phyloP scores from a whole-genome alignment of 2,888 invertebrate species.

The Melanostoma mellinum region DNA sequence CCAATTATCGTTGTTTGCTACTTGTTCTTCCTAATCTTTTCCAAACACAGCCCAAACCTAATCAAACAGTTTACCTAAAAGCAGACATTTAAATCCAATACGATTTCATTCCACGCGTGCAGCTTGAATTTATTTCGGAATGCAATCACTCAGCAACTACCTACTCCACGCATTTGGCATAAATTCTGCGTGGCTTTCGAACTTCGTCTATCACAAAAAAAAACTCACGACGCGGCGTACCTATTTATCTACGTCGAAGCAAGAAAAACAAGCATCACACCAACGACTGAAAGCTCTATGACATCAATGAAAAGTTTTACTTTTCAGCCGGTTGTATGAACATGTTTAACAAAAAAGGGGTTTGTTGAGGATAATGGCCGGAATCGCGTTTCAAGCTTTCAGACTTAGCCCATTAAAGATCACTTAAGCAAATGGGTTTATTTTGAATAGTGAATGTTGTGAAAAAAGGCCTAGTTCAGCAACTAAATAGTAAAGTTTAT shows the following conservation, averaged over 20 bases:
- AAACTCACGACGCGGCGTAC: not conserved
- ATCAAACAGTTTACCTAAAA: not conserved
- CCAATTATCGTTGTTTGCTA: slow-evolving; percentile 52
- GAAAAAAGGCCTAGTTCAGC: not conserved
- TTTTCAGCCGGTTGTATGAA: slow-evolving; percentile 36
- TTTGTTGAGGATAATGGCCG: slow-evolving; percentile 2
- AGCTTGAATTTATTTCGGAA: slow-evolving; percentile 22
- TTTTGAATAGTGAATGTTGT: not conserved
- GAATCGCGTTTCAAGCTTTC: not conserved
- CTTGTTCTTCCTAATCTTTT: slow-evolving; percentile 2
- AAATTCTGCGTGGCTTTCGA: slow-evolving; percentile 49
- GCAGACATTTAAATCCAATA: slow-evolving; percentile 7
- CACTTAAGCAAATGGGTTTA: too few relatives aligned
- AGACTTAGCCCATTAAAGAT: too few relatives aligned
- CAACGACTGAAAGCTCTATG: slow-evolving; percentile 54
- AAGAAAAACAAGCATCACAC: slow-evolving; percentile 34
- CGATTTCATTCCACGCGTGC: slow-evolving; percentile 59
- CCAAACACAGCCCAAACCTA: not conserved
- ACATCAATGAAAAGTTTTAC: slow-evolving; percentile 49
- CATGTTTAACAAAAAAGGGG: not conserved
- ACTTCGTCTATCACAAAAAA: slow-evolving; percentile 34
- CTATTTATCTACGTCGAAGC: slow-evolving; percentile 29
- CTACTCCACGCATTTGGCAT: slow-evolving; percentile 42
- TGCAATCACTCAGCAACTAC: slow-evolving; percentile 13
- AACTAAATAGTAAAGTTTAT: slow-evolving; percentile 25